A percentile compares a stretch with the other conserved stretches of the same genome.
Conservation (phyloP, 1,140 invertebrate species). For the Teleogryllus occipitalis region DNA sequence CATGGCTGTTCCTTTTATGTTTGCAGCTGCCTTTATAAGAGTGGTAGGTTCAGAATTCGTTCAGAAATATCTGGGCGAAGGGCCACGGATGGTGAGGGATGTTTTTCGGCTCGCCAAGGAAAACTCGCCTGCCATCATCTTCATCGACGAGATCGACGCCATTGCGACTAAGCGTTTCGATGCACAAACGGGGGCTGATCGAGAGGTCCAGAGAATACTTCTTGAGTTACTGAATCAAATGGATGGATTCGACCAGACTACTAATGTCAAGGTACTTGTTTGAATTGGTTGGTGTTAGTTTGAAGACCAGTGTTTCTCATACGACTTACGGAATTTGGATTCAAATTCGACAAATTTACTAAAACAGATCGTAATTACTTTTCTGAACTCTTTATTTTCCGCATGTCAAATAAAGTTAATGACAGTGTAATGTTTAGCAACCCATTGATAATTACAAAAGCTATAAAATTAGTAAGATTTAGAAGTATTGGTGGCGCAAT, state of each 20-base stretch:
- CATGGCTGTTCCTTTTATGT: too few species aligned
- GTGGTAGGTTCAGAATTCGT: slow-evolving; percentile 99
- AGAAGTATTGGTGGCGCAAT: too few species aligned
- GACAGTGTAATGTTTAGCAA: too few species aligned
- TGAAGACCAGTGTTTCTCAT: neutral
- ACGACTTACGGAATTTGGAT: neutral
- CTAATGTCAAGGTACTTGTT: slow-evolving; percentile 85
- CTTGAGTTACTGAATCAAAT: slow-evolving; percentile 98
- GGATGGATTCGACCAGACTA: slow-evolving; percentile 99
- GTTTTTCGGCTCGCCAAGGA: slow-evolving; percentile 98
- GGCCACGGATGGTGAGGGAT: slow-evolving; percentile 97
- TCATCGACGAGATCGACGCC: slow-evolving; percentile 98
- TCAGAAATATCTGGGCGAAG: slow-evolving; percentile 98
- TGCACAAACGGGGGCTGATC: slow-evolving; percentile 97
- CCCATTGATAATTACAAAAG: too few species aligned
- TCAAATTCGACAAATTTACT: too few species aligned
- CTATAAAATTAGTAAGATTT: too few species aligned
- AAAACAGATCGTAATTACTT: too few species aligned
- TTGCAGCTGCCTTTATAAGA: slow-evolving; percentile 89
- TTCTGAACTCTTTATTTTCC: too few species aligned
- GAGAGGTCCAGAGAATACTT: slow-evolving; percentile 97
- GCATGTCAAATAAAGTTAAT: too few species aligned
- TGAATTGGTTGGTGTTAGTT: neutral
- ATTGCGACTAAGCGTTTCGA: slow-evolving; percentile 98
- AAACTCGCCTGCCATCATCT: slow-evolving; percentile 99